Evolutionary conservation across 2,888 invertebrate species (phyloP), one percentile per base, ranked within the genome.

Genomic region (Agrotis ipsilon): DNA sequence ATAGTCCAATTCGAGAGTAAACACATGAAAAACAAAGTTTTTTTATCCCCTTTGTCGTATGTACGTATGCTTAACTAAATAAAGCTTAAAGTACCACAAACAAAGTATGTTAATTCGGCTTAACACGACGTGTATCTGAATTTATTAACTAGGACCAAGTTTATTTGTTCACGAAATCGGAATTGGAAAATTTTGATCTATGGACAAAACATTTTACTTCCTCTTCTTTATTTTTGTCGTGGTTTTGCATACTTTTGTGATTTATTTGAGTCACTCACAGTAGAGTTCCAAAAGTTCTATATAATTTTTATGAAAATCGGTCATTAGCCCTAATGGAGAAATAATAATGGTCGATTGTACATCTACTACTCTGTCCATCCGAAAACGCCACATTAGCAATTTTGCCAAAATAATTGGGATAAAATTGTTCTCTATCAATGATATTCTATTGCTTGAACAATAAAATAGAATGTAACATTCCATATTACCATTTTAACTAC

Each of bases 21-120:
- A 63, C 32, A 52, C 18, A 32, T 18, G 19, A 59, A 62, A 24
- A 11, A 2, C 18, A 58, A 62, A 58, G n/a, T 48, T 52, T 71
- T n/a, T 65, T 66, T 58, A 58, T 45, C 32, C 39, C 27, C 32
- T 46, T 5, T 60, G 67, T 59, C 57, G 52, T 49, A 18, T 48
- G 48, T 11, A 39, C 52, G 27, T 74, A 55, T 64, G 57, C 27
- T 58, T 67, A 64, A 57, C 24, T 67, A 70, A 69, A 72, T 70
- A 65, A 65, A 67, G 68, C 61, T 74, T 54, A 62, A 68, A 77
- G 69, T 62, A 61, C n/a, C 51, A 54, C 46, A 73, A 73, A 72
- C 58, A 74, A 52, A 78, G 59, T 78, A 78, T 70, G 73, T 49
- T 73, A 78, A 80, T 78, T 78, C 39, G 49, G 70, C 55, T 78